These are phyloP conservation scores for Delichon dasypus DNA, from an alignment of 2,797 vertebrate species.

Conservation along the genomic window DNA sequence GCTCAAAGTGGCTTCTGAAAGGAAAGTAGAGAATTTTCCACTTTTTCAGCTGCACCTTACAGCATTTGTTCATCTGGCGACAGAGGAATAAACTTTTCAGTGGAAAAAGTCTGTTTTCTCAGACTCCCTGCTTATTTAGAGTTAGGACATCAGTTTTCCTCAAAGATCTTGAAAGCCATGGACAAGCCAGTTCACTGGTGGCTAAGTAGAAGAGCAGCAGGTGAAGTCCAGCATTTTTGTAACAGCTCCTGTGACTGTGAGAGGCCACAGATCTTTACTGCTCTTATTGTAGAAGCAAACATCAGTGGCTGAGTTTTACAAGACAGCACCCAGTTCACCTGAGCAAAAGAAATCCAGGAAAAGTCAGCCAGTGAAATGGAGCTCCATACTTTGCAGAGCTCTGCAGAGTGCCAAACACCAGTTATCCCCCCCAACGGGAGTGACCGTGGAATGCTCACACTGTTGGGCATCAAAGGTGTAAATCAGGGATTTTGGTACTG, in stretches of 20 bases:
- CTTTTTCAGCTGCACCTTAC: background rate
- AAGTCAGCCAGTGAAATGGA: background rate
- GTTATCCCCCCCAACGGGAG: background rate
- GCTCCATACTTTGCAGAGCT: background rate
- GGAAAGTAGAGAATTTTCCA: background rate
- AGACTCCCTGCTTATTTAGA: background rate
- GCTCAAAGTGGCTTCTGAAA: background rate
- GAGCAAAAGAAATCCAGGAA: background rate
- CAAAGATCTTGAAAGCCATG: background rate
- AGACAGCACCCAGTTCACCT: background rate
- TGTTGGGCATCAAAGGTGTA: slow-evolving; percentile 17
- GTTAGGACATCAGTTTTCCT: background rate
- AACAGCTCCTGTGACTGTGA: background rate
- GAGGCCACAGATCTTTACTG: background rate
- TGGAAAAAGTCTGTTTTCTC: slow-evolving; percentile 12
- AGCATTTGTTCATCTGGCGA: background rate
- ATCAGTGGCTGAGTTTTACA: background rate
- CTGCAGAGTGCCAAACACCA: background rate
- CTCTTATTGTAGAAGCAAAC: background rate
- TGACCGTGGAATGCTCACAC: slow-evolving; percentile 3
- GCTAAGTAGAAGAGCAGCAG: background rate
- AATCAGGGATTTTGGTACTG: background rate
- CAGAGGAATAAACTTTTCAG: background rate
- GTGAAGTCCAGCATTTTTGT: background rate
- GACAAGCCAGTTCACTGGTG: background rate